Conservation (phyloP, 2,797 vertebrate species). For the Anguilla anguilla region DNA sequence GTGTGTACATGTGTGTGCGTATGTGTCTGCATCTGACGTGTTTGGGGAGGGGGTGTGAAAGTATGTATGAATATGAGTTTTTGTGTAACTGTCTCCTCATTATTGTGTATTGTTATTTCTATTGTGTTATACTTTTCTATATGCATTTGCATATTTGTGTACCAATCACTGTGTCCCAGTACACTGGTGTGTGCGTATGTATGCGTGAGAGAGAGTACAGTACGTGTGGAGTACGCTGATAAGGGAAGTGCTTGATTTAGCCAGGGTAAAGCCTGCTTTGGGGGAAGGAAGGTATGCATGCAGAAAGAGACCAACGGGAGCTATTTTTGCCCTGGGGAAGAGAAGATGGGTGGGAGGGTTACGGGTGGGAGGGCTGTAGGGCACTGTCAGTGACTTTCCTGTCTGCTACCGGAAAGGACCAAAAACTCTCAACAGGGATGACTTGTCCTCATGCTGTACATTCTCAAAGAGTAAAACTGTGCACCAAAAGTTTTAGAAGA, state of each 20-base stretch:
- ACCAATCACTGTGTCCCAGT: slow-evolving; percentile 38
- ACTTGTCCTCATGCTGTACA: neutral
- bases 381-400: neutral
- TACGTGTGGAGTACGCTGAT: neutral
- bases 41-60: neutral
- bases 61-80: neutral
- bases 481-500: neutral
- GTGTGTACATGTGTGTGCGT: neutral
- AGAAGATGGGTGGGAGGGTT: neutral
- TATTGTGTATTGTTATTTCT: neutral
- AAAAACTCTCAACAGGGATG: neutral
- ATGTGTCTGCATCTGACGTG: slow-evolving; percentile 18
- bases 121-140: neutral
- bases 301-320: neutral
- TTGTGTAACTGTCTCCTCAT: neutral
- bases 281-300: neutral
- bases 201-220: slow-evolving; percentile 21
- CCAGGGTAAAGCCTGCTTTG: neutral
- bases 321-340: slow-evolving; percentile 11
- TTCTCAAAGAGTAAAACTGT: neutral
- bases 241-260: slow-evolving; percentile 1
- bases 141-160: slow-evolving; percentile 10
- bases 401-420: neutral
- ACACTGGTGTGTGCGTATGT: slow-evolving; percentile 34
- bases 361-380: neutral